A percentile compares a stretch with the other conserved stretches of the same genome.
Conservation (phyloP, 2,113 vertebrate species). For the Atrichornis clamosus region DNA sequence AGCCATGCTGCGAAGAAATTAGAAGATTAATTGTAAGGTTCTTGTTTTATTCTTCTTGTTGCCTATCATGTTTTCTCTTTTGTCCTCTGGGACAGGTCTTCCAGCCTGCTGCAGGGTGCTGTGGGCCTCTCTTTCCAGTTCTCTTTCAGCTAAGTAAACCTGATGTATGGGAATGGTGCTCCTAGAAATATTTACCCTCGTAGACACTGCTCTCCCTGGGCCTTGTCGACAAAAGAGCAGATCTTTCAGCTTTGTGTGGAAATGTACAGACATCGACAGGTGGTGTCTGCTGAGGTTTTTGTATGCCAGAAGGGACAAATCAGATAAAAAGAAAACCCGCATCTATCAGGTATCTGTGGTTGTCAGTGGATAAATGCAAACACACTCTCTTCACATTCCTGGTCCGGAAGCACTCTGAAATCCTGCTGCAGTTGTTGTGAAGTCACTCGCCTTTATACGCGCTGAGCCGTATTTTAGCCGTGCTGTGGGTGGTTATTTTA, state of each 20-base stretch:
- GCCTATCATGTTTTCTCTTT: accelerated
- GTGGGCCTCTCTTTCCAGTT: neutral
- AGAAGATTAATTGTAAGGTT: neutral
- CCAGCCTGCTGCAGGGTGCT: neutral
- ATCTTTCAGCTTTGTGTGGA: neutral
- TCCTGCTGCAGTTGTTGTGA: neutral
- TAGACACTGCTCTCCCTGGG: neutral
- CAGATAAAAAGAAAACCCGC: neutral
- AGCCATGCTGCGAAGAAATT: neutral
- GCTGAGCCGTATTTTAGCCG: neutral
- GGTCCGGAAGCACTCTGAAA: neutral
- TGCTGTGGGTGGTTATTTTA: constrained; percentile 3
- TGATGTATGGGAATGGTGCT: neutral
- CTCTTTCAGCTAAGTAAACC: neutral
- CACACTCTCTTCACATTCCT: neutral
- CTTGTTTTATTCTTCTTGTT: neutral
- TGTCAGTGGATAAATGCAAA: neutral
- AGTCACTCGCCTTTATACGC: neutral
- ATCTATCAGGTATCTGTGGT: neutral
- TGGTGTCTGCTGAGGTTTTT: neutral
- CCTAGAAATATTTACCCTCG: neutral
- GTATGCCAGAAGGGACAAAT: neutral
- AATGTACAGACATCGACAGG: neutral
- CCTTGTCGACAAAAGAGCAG: neutral
- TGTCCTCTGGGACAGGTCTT: neutral